These are phyloP conservation scores for Calliphora vicina DNA, from an alignment of 1,140 invertebrate genomes.

Conservation along the genomic window DNA sequence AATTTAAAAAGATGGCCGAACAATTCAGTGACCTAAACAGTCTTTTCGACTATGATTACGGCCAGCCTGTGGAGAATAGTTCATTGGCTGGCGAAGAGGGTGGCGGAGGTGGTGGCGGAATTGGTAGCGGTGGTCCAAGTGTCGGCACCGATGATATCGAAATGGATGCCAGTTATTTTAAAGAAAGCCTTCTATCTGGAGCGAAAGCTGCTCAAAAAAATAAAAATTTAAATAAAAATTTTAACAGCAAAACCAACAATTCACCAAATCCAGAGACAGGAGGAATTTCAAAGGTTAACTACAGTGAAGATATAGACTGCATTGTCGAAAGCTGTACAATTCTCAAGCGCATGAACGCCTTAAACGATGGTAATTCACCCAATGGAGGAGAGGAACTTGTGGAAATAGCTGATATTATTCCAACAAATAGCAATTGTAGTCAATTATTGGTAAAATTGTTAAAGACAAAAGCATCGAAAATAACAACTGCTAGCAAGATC, in stretches of 20 bases:
- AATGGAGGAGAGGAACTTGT: constrained; percentile 49
- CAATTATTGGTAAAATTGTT: constrained; percentile 55
- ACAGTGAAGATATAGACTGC: constrained; percentile 56
- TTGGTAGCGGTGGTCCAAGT: not conserved
- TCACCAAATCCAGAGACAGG: constrained; percentile 10
- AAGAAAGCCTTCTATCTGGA: constrained; percentile 47
- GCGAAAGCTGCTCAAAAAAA: constrained; percentile 40
- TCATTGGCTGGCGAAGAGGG: not conserved
- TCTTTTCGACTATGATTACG: constrained; percentile 30
- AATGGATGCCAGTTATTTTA: constrained; percentile 45
- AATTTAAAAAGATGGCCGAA: constrained; percentile 40
- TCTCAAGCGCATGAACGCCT: constrained; percentile 56
- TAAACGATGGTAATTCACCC: constrained; percentile 39
- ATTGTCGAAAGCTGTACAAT: constrained; percentile 57
- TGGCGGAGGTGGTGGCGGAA: not conserved
- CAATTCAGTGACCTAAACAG: constrained; percentile 17
- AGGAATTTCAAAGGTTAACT: constrained; percentile 43
- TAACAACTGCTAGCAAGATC: constrained; percentile 49
- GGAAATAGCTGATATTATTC: constrained; percentile 56
- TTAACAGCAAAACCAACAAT: constrained; percentile 43
- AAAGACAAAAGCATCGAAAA: constrained; percentile 47
- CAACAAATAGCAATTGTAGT: constrained; percentile 56
- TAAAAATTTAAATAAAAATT: constrained; percentile 46
- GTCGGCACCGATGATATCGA: constrained; percentile 29
- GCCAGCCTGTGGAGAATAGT: not conserved